These are phyloP conservation scores for Leucania comma DNA, from an alignment of 2,888 invertebrate species.

Conservation along the genomic window DNA sequence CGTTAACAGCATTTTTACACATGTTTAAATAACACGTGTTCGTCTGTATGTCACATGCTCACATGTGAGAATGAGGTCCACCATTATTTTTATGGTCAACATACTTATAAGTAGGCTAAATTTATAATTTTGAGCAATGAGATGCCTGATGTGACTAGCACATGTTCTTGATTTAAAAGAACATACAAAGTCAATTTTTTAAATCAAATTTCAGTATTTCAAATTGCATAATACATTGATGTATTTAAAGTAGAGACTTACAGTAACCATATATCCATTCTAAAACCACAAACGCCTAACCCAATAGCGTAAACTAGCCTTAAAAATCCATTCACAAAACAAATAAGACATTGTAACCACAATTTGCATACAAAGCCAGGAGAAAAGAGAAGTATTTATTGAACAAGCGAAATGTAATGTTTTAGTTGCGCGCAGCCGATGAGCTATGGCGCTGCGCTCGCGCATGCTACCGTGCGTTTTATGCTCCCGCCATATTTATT, in stretches of 20 bases:
- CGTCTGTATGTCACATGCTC: constrained; percentile 27
- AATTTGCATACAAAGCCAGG: constrained; percentile 82
- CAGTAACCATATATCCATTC: neutral
- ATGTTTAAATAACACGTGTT: constrained; percentile 44
- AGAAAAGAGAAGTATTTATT: constrained; percentile 79
- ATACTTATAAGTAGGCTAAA: constrained; percentile 23
- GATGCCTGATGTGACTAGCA: neutral
- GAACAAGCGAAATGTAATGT: constrained; percentile 69
- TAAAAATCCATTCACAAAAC: constrained; percentile 62
- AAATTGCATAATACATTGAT: neutral
- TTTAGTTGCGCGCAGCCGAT: constrained; percentile 68
- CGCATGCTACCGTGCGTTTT: constrained; percentile 75
- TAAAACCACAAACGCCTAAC: constrained; percentile 24
- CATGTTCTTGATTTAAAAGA: neutral
- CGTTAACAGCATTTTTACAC: constrained; percentile 45
- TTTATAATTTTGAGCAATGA: constrained; percentile 10
- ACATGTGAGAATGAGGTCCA: constrained; percentile 49
- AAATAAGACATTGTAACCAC: constrained; percentile 69
- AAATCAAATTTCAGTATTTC: neutral
- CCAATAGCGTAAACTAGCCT: constrained; percentile 33
- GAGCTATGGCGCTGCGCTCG: constrained; percentile 68
- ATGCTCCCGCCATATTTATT: constrained; percentile 61
- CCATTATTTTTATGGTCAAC: constrained; percentile 37
- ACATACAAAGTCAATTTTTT: neutral
- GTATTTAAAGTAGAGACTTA: neutral